Base-by-base conservation (phyloP, 2,888 invertebrate genomes). In the Lacanobia oleracea region DNA sequence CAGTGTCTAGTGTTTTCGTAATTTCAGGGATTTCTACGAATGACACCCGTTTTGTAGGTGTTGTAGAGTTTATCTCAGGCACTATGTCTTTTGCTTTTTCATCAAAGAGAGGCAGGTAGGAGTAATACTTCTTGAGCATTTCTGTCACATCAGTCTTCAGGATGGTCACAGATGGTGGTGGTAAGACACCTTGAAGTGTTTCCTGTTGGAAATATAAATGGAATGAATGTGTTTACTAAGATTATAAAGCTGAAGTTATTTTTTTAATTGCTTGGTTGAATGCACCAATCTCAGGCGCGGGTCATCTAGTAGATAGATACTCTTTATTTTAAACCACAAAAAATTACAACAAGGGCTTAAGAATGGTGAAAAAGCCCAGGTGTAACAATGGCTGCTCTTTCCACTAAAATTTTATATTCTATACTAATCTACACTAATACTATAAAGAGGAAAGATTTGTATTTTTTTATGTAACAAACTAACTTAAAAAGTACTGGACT, bases 141-240 rank as follows among this genome's bases (percentile, higher is more conserved):
- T 97, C 97, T 40, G 96, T 94, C 27, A 97, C 97, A 88, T 97
- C 97, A 68, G 97, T 95, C 84, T 97, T 97, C 37, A 97, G 93
- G 51, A 96, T 97, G 18, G 98, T 98, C 16, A 98, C 96, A 37
- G 97, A 97, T 0, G 98, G 98, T 14, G 98, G 98, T 33, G 98
- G 98, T 12, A 97, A 95, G 0, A 98, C 96, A 1, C 98, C 98
- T 81, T 96, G 96, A 12, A 98, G 91, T 60, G 96, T 96, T 88
- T 96, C 96, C 90, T 97, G 96, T 74, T 70, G 56, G 45, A 61
- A 59, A n/a, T 53, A 21, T 21, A 1, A 21, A 12, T 10, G 3
- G 1, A 40, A 50, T 60, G 51, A 63, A 14, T 5, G 5, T 33
- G 2, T 33, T 3, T 2, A 33, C 33, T 33, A 5, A 33, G 5